Evolutionary conservation across 2,888 invertebrate genomes (phyloP).

Genomic region (Lasioglossum marginatum): DNA sequence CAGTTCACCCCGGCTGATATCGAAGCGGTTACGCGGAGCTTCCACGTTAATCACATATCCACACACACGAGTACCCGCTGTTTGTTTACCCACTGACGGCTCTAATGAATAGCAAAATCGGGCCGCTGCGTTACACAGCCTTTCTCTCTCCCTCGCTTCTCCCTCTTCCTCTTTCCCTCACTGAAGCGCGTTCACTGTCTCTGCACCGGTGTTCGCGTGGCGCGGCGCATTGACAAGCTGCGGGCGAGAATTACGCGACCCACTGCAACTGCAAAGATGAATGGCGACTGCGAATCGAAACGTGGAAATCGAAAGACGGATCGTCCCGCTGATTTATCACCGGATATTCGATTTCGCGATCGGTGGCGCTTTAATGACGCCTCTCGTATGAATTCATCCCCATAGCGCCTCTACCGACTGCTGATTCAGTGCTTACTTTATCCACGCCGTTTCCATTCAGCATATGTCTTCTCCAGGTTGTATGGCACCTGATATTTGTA

Average conservation of each 20-base stretch:
- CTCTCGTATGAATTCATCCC: constrained; percentile 2
- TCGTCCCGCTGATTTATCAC: constrained; percentile 66
- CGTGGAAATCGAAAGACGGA: constrained; percentile 65
- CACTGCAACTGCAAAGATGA: constrained; percentile 71
- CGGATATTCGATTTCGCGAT: constrained; percentile 53
- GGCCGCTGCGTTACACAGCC: constrained; percentile 68
- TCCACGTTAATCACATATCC: constrained; percentile 82
- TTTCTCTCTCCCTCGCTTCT: constrained; percentile 26
- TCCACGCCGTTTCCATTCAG: background rate
- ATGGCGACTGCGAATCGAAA: constrained; percentile 66
- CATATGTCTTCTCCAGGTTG: background rate
- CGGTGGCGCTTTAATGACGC: background rate
- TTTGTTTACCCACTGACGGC: constrained; percentile 79
- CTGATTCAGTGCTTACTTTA: background rate
- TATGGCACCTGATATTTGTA: background rate
- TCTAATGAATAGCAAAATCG: constrained; percentile 81
- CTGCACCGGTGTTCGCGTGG: constrained; percentile 12
- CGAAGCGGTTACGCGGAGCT: constrained; percentile 76
- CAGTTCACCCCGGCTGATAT: constrained; percentile 69
- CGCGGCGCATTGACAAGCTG: constrained; percentile 68
- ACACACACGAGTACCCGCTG: constrained; percentile 75
- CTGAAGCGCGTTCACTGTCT: constrained; percentile 48
- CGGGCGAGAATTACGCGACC: constrained; percentile 69
- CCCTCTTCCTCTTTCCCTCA: background rate
- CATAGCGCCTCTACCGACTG: background rate